These are phyloP conservation scores for Exaiptasia diaphana DNA, from an alignment of 64 coral and sea anemone genomes.

Conservation along the genomic window DNA sequence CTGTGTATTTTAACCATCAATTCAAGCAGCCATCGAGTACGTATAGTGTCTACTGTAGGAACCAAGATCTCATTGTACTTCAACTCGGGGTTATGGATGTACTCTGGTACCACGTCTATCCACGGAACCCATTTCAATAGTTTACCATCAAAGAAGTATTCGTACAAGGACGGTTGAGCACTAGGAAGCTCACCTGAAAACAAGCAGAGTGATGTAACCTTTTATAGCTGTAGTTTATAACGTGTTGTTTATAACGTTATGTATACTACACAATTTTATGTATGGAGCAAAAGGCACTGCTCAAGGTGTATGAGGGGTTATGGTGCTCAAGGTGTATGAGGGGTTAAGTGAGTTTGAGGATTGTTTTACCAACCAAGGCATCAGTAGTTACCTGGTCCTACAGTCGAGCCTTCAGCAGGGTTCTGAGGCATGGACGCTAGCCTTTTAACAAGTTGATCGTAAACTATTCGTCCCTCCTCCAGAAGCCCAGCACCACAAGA, in stretches of 20 bases:
- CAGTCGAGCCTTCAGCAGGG: conserved; percentile 77
- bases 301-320: no score
- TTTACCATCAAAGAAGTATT: conserved; percentile 92
- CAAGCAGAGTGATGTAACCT: not conserved
- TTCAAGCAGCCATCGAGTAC: conserved; percentile 92
- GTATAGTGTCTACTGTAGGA: conserved; percentile 91
- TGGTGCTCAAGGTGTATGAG: no score
- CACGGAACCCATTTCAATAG: conserved; percentile 87
- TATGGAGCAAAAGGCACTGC: no score
- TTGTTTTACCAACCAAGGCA: no score
- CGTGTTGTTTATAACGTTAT: no score
- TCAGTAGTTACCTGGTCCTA: conserved; percentile 83
- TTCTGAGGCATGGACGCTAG: conserved; percentile 81
- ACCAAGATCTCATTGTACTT: conserved; percentile 99
- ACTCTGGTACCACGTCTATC: conserved; percentile 90
- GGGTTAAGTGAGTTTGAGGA: no score
- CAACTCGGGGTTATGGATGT: conserved; percentile 84
- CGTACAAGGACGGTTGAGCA: conserved; percentile 75
- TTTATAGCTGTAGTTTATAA: not conserved
- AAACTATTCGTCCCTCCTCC: conserved; percentile 79
- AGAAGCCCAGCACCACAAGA: conserved; percentile 80
- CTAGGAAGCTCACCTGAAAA: conserved; percentile 80
- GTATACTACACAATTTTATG: no score
- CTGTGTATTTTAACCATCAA: conserved; percentile 84
- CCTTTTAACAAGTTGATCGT: conserved; percentile 80